Conservation (phyloP, 2,113 vertebrate genomes). For the Leucopternis melanops region DNA sequence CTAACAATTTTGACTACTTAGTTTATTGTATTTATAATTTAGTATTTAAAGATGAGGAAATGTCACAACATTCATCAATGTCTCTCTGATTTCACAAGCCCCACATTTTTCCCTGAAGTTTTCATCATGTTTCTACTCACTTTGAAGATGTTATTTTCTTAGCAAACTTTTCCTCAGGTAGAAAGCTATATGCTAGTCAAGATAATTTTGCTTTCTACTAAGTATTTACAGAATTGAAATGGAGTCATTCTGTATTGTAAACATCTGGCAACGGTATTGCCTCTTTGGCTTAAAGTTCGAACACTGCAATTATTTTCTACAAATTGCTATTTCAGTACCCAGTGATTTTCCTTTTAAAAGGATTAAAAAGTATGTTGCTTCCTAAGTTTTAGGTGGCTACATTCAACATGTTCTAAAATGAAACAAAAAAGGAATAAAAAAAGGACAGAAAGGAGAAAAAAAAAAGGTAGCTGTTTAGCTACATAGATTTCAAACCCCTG, state of each 20-base stretch:
- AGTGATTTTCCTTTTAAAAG: neutral
- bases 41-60: neutral
- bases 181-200: neutral
- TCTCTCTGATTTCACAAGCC: neutral
- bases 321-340: neutral
- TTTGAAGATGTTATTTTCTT: neutral
- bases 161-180: neutral
- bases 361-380: neutral
- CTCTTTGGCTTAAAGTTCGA: neutral
- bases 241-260: neutral
- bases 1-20: neutral
- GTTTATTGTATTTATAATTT: neutral
- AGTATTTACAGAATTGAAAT: neutral
- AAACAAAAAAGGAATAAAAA: neutral
- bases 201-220: neutral
- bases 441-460: neutral
- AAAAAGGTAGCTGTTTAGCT: neutral
- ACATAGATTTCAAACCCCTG: neutral
- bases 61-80: neutral
- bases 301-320: neutral
- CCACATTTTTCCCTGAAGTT: neutral
- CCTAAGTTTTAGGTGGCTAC: neutral
- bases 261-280: neutral
- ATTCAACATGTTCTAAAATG: neutral
- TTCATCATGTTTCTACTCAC: neutral